Conservation (phyloP, 2,113 vertebrate species). For the Pionites leucogaster region DNA sequence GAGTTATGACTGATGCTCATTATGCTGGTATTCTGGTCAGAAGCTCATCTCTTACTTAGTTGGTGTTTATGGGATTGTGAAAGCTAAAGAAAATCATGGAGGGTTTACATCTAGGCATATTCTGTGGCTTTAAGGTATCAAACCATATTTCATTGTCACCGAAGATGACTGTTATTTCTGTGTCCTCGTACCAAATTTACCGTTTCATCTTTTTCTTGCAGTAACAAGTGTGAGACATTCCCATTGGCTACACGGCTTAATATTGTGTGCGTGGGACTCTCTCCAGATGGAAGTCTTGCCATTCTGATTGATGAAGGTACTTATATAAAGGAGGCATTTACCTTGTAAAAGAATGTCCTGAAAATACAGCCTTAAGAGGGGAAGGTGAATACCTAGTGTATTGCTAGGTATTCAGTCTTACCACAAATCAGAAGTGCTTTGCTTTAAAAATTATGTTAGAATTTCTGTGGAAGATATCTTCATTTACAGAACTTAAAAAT, state of each 20-base stretch:
- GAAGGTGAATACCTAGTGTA: background rate
- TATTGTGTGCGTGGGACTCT: conserved; percentile 87
- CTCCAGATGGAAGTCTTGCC: conserved; percentile 87
- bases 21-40: rapidly evolving
- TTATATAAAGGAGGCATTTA: background rate
- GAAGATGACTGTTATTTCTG: background rate
- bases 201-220: conserved; percentile 31
- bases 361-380: background rate
- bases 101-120: background rate
- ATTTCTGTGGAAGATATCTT: background rate
- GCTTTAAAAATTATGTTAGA: background rate
- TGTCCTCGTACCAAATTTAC: rapidly evolving
- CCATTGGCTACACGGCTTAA: conserved; percentile 88
- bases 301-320: conserved; percentile 93
- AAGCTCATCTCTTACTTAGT: rapidly evolving
- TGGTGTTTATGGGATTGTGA: background rate
- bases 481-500: background rate
- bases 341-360: background rate
- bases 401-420: background rate
- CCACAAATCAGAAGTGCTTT: background rate
- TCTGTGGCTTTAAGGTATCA: background rate
- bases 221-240: conserved; percentile 91
- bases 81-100: rapidly evolving
- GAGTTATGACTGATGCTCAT: rapidly evolving
- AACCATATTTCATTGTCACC: rapidly evolving